These are phyloP conservation scores for Meriones unguiculatus DNA, from an alignment of 2,113 vertebrate species.

Conservation along the genomic window DNA sequence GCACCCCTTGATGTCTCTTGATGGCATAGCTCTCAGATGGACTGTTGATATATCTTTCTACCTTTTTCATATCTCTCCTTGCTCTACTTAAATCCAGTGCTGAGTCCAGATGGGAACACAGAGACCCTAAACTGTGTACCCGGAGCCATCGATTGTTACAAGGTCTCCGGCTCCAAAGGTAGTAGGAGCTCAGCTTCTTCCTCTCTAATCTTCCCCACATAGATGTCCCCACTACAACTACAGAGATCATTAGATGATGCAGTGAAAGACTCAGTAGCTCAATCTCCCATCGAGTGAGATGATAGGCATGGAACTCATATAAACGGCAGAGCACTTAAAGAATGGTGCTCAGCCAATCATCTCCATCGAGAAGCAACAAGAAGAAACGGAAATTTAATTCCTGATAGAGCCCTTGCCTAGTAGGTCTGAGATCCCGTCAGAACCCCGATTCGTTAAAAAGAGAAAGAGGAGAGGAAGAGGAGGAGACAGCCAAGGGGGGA, in stretches of 20 bases:
- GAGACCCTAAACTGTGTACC: neutral
- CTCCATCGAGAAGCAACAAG: neutral
- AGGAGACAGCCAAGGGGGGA: neutral
- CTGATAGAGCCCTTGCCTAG: neutral
- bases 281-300: neutral
- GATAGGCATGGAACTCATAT: neutral
- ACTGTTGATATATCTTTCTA: neutral
- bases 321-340: neutral
- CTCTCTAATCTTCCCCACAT: neutral
- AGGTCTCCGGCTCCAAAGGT: neutral
- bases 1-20: neutral
- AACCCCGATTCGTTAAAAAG: neutral
- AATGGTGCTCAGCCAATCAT: slow-evolving; percentile 40
- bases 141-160: neutral
- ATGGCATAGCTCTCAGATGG: neutral
- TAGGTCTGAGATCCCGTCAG: neutral
- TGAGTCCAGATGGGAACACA: neutral
- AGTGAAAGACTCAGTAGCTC: slow-evolving; percentile 8
- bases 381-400: neutral
- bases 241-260: neutral
- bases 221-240: neutral
- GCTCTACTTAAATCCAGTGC: neutral
- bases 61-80: slow-evolving; percentile 29
- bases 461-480: neutral
- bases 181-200: neutral